Evolutionary conservation across 2,113 vertebrate species (phyloP).

Genomic region (Pangasianodon gigas): DNA sequence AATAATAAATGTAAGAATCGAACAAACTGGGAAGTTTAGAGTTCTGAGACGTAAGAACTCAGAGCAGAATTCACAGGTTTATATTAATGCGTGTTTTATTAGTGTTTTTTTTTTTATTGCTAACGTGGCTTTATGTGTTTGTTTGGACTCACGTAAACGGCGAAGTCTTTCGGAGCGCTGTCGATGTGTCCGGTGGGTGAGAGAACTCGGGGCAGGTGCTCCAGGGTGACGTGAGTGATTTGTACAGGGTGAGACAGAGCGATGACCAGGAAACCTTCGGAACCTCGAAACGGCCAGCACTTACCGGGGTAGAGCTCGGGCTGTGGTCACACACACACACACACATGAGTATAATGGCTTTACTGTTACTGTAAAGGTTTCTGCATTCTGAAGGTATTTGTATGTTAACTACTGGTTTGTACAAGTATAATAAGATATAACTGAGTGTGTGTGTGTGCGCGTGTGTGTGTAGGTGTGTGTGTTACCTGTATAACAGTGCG

Average conservation of each 20-base stretch:
- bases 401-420: not conserved
- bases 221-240: constrained; percentile 76
- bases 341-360: not conserved
- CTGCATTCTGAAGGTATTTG: not conserved
- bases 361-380: not conserved
- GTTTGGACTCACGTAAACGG: constrained; percentile 85
- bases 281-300: constrained; percentile 91
- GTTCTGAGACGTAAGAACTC: not conserved
- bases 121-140: not conserved
- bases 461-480: not conserved
- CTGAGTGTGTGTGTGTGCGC: not conserved
- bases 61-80: not conserved
- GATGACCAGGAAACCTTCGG: constrained; percentile 79
- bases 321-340: constrained; percentile 56
- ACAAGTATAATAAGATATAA: not conserved
- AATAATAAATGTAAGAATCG: not conserved
- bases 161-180: constrained; percentile 89
- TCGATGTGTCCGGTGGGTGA: constrained; percentile 67
- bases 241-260: constrained; percentile 73
- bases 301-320: constrained; percentile 88
- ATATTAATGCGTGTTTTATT: not conserved
- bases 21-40: no score
- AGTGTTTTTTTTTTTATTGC: not conserved
- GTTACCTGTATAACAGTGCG: constrained; percentile 91
- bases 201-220: constrained; percentile 77